phyloP scores from a whole-genome alignment of 2,797 vertebrate genomes.

The Linurgus olivaceus region DNA sequence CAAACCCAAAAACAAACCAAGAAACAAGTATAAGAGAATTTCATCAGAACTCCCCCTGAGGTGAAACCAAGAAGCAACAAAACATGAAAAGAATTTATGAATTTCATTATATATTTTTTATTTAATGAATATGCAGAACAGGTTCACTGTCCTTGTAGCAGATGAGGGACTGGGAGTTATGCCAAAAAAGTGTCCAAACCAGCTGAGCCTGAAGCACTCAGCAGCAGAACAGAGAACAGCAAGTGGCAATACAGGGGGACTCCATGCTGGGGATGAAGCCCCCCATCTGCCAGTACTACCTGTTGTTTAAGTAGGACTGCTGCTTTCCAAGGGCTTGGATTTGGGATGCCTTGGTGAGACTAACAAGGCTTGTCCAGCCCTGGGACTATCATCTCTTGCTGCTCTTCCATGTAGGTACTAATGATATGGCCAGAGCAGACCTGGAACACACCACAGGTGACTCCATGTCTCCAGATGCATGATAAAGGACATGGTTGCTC shows the following conservation, averaged over 20 bases:
- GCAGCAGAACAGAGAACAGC: not conserved
- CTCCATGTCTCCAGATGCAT: not conserved
- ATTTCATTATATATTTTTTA: not conserved
- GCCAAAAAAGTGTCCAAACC: not conserved
- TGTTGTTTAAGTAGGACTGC: not conserved
- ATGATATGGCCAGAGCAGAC: not conserved
- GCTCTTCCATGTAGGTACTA: not conserved
- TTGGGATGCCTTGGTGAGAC: rapidly evolving
- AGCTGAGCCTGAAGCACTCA: not conserved
- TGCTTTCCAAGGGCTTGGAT: not conserved
- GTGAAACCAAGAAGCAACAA: not conserved
- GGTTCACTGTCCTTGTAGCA: not conserved
- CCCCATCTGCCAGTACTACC: not conserved
- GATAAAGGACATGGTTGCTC: not conserved
- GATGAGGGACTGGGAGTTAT: not conserved
- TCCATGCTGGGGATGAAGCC: not conserved
- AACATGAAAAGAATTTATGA: not conserved
- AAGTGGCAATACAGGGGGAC: not conserved
- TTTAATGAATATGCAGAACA: not conserved
- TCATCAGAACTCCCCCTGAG: not conserved
- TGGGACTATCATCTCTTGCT: not conserved
- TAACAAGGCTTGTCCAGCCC: not conserved
- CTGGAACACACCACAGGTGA: not conserved
- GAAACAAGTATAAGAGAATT: not conserved
- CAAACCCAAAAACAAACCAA: not conserved